These are phyloP conservation scores for Lomographa bimaculata DNA, from an alignment of 2,888 invertebrate species.

Conservation along the genomic window DNA sequence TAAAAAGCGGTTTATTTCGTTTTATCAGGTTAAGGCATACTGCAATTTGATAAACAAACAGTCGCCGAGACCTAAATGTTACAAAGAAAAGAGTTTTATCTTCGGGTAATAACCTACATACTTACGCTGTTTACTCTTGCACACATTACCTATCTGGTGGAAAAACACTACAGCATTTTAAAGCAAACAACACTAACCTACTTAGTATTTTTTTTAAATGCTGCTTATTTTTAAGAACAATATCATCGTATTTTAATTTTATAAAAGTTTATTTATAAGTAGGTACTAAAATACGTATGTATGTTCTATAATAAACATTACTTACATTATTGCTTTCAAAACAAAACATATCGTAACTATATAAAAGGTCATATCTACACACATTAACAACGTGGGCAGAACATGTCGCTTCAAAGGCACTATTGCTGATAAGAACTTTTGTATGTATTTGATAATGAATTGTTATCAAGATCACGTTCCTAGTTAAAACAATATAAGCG, in stretches of 20 bases:
- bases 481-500: conserved; percentile 1
- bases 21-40: too few species aligned
- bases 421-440: not conserved
- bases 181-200: conserved; percentile 20
- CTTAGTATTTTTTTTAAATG: conserved; percentile 9
- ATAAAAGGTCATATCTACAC: conserved; percentile 10
- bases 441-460: conserved; percentile 1
- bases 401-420: conserved; percentile 1
- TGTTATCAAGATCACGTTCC: conserved; percentile 1
- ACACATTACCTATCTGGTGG: conserved; percentile 14
- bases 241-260: not conserved
- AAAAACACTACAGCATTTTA: conserved; percentile 19
- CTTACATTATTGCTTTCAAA: not conserved
- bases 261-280: too few species aligned
- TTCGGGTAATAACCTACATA: too few species aligned
- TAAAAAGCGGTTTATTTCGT: too few species aligned
- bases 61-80: too few species aligned
- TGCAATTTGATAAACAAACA: too few species aligned
- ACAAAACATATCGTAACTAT: conserved; percentile 5
- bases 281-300: too few species aligned
- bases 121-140: conserved; percentile 10
- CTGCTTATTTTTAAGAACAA: too few species aligned
- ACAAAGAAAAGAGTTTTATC: too few species aligned
- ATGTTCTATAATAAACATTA: too few species aligned
- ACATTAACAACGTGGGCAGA: conserved; percentile 5